phyloP scores from a whole-genome alignment of 37 sponge, comb jelly and placozoan genomes.

The Sycon ciliatum region DNA sequence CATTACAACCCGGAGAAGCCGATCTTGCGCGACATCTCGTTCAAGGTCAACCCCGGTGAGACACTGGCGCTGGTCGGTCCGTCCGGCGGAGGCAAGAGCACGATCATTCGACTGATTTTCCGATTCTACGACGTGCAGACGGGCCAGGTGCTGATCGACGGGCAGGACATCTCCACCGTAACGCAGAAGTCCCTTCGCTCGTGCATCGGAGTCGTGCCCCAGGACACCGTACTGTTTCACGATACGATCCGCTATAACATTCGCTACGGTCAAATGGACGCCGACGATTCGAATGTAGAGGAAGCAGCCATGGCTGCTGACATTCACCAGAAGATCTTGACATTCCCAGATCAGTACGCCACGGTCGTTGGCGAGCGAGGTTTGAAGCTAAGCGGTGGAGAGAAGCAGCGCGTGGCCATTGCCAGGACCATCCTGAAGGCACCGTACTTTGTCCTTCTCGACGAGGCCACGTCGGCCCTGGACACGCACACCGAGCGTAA shows the following conservation, averaged over 20 bases:
- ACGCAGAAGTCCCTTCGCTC: conserved; percentile 62
- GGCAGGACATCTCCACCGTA: conserved; percentile 66
- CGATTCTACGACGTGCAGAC: conserved; percentile 78
- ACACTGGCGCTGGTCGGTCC: conserved; percentile 90
- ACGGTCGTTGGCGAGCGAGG: conserved; percentile 97
- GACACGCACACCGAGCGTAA: conserved; percentile 90
- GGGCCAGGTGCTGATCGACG: conserved; percentile 75
- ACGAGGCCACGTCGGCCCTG: conserved; percentile 97
- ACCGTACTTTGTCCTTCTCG: conserved; percentile 80
- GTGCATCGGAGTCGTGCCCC: conserved; percentile 90
- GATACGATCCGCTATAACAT: conserved; percentile 88
- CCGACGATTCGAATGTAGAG: conserved; percentile 71
- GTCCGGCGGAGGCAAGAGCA: conserved; percentile 91
- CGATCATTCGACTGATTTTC: conserved; percentile 92
- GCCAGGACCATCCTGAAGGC: conserved; percentile 93
- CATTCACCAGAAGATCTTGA: conserved; percentile 71
- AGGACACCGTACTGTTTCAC: conserved; percentile 97
- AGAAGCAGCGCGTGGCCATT: conserved; percentile 97
- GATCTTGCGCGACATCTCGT: conserved; percentile 69
- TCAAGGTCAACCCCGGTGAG: conserved; percentile 67
- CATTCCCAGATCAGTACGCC: conserved; percentile 72
- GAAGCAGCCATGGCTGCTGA: conserved; percentile 69
- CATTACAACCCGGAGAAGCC: conserved; percentile 68
- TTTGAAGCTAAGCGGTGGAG: conserved; percentile 94
- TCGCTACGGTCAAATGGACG: conserved; percentile 68